phyloP scores from a whole-genome alignment of 2,113 vertebrate species.

The Cyanistes caeruleus region DNA sequence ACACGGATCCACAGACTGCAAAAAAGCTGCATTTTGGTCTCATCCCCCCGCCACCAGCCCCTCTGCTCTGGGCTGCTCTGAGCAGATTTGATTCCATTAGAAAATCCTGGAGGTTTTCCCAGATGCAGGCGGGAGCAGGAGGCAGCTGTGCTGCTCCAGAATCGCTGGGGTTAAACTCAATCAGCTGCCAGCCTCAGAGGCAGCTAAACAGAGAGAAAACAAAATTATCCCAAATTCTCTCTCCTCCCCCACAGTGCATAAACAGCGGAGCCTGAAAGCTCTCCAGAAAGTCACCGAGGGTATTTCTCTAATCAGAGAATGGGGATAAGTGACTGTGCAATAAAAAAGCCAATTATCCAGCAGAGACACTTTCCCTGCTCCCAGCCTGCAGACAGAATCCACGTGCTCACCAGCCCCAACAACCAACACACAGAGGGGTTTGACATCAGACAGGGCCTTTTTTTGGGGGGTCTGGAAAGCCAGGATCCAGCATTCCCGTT shows the following conservation, averaged over 20 bases:
- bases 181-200: neutral
- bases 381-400: neutral
- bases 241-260: slow-evolving; percentile 20
- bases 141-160: slow-evolving; percentile 10
- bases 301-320: slow-evolving; percentile 25
- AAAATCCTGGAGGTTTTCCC: neutral
- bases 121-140: neutral
- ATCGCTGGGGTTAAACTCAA: slow-evolving; percentile 16
- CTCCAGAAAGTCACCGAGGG: slow-evolving; percentile 3
- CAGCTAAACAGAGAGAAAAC: slow-evolving; percentile 45
- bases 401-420: neutral
- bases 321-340: slow-evolving; percentile 8
- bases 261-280: slow-evolving; percentile 40
- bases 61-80: neutral
- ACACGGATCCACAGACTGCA: neutral
- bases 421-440: accelerated
- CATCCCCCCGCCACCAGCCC: too few species aligned
- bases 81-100: neutral
- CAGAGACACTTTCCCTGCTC: neutral
- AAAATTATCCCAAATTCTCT: slow-evolving; percentile 40
- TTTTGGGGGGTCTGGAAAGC: neutral
- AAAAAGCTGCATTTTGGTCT: neutral
- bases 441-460: neutral
- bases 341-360: slow-evolving; percentile 23
- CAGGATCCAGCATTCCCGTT: neutral